A percentile compares a stretch with the other conserved stretches of the same genome.
Conservation (phyloP, 92 coral and sea anemone genomes). For the Porites rus region DNA sequence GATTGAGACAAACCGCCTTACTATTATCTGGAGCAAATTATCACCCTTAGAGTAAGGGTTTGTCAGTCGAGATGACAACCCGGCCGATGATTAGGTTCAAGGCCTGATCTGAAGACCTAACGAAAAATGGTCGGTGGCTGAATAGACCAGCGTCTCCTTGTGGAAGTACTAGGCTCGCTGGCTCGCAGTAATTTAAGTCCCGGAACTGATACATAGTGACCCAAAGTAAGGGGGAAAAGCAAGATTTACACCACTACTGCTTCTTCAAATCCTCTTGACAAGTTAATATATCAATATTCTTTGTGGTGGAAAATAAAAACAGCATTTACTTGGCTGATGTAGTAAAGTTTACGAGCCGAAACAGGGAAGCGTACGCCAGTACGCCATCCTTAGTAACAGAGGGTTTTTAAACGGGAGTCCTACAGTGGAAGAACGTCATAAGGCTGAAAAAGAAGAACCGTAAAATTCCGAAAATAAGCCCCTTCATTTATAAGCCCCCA, state of each 20-base stretch:
- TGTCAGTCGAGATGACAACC: not conserved
- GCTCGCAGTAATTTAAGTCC: not conserved
- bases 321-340: conserved; percentile 33
- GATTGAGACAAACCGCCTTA: not conserved
- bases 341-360: not conserved
- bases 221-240: conserved; percentile 24
- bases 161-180: conserved; percentile 1
- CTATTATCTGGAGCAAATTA: too few species aligned
- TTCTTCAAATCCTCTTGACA: not conserved
- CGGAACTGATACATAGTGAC: conserved; percentile 6
- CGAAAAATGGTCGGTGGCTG: conserved; percentile 3
- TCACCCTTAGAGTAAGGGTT: not conserved
- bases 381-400: too few species aligned
- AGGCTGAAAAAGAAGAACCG: conserved; percentile 18
- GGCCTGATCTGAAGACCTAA: not conserved
- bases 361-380: too few species aligned
- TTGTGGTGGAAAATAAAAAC: conserved; percentile 39
- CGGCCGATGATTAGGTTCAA: not conserved
- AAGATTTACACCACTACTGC: not conserved
- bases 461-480: too few species aligned
- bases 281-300: conserved; percentile 22
- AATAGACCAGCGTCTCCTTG: not conserved
- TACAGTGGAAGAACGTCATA: not conserved
- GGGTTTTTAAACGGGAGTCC: too few species aligned
- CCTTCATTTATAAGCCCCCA: too few species aligned